These are phyloP conservation scores for Nineta flava DNA, from an alignment of 2,888 invertebrate species.

Conservation along the genomic window DNA sequence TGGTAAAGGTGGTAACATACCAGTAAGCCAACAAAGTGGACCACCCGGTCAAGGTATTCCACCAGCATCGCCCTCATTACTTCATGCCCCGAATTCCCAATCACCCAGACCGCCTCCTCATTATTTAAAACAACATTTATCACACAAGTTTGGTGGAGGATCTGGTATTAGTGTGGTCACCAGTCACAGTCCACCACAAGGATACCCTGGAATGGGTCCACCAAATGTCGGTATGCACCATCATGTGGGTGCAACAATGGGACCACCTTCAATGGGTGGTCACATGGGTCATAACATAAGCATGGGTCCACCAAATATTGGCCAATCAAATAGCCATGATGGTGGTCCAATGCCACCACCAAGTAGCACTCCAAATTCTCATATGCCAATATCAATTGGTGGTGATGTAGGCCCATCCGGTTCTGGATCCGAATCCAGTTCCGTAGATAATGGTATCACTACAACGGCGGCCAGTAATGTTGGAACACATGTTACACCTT, in stretches of 20 bases:
- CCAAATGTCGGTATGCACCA: slow-evolving; percentile 29
- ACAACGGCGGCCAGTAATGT: slow-evolving; percentile 39
- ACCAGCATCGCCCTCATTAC: slow-evolving; percentile 30
- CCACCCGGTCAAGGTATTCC: slow-evolving; percentile 22
- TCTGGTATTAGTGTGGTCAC: slow-evolving; percentile 35
- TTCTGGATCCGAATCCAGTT: slow-evolving; percentile 21
- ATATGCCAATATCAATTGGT: slow-evolving; percentile 15
- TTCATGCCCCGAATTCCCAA: slow-evolving; percentile 21
- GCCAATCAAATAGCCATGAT: slow-evolving; percentile 27
- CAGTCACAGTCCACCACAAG: slow-evolving; percentile 41
- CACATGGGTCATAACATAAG: slow-evolving; percentile 14
- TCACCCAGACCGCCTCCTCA: slow-evolving; percentile 36
- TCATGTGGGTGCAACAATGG: slow-evolving; percentile 32
- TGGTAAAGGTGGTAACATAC: slow-evolving; percentile 18
- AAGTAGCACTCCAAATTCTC: slow-evolving; percentile 34
- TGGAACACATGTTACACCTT: slow-evolving; percentile 26
- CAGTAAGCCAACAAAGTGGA: slow-evolving; percentile 13
- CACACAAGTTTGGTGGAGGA: slow-evolving; percentile 49
- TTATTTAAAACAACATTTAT: slow-evolving; percentile 53
- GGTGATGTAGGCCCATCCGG: slow-evolving; percentile 13
- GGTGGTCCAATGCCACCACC: slow-evolving; percentile 35
- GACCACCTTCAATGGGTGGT: slow-evolving; percentile 21
- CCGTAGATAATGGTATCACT: slow-evolving; percentile 31
- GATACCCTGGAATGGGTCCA: slow-evolving; percentile 29
- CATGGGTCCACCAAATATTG: slow-evolving; percentile 52